Conservation (phyloP, 1,140 invertebrate species). For the Ptiloglossa arizonensis region DNA sequence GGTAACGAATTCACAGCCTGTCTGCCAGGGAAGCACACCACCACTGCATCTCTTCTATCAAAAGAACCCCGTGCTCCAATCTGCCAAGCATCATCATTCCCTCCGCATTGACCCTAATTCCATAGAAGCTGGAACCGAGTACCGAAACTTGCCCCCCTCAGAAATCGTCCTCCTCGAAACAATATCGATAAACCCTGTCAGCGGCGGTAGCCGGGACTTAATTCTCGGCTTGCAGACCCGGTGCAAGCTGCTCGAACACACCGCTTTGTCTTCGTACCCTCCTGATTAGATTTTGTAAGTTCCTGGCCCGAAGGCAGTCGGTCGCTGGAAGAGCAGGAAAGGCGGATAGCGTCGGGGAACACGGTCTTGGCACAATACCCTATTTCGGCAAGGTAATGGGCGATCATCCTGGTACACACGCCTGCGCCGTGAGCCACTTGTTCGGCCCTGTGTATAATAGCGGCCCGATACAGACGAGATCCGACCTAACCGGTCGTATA, state of each 20-base stretch:
- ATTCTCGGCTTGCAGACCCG: constrained; percentile 20
- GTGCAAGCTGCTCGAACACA: constrained; percentile 37
- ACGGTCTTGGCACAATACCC: constrained; percentile 68
- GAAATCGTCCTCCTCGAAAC: constrained; percentile 12
- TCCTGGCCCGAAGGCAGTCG: constrained; percentile 36
- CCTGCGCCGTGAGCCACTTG: constrained; percentile 54
- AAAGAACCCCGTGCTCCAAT: background rate
- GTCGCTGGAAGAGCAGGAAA: constrained; percentile 27
- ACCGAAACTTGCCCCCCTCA: background rate
- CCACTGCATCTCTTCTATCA: background rate
- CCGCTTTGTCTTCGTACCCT: constrained; percentile 53
- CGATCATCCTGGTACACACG: constrained; percentile 61
- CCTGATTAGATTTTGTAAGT: constrained; percentile 63
- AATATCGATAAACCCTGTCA: constrained; percentile 21
- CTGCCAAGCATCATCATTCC: background rate
- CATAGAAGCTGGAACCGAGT: background rate
- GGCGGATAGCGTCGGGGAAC: constrained; percentile 20
- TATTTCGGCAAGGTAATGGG: constrained; percentile 70
- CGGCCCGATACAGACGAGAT: constrained; percentile 32
- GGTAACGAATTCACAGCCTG: background rate
- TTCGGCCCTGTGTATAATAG: constrained; percentile 56
- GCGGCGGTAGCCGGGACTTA: constrained; percentile 35
- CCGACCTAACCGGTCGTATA: constrained; percentile 40
- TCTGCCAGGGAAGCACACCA: background rate
- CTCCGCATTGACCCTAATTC: background rate